Evolutionary conservation across 1,140 invertebrate genomes (phyloP).

Genomic region (Aphaenogaster floridana): DNA sequence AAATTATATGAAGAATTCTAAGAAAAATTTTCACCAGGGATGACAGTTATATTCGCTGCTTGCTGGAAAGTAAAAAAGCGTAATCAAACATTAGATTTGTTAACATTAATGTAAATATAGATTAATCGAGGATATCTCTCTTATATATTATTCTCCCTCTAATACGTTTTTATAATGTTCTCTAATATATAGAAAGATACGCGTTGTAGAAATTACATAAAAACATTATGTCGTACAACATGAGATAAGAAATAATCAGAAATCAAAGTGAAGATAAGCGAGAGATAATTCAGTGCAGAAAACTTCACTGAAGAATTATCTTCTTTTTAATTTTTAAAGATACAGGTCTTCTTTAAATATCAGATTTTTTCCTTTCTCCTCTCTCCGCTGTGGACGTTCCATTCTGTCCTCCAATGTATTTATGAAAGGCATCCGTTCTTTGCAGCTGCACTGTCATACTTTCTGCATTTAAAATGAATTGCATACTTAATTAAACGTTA

Average conservation of each 20-base stretch:
- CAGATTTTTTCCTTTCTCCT: no score
- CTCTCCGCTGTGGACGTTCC: no score
- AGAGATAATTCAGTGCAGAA: background rate
- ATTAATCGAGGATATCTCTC: background rate
- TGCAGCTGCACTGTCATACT: no score
- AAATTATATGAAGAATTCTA: no score
- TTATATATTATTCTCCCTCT: no score
- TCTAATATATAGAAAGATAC: background rate
- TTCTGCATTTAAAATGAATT: no score
- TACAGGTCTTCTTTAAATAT: no score
- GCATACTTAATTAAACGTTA: no score
- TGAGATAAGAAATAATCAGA: constrained; percentile 6
- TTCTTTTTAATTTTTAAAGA: background rate
- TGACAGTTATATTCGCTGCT: no score
- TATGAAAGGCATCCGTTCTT: background rate
- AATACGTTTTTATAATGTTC: no score
- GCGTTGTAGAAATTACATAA: background rate
- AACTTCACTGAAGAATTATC: background rate
- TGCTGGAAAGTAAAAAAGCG: no score
- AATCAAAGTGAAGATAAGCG: background rate
- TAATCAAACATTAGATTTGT: background rate
- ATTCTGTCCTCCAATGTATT: background rate
- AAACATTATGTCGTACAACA: background rate
- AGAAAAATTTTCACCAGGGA: no score
- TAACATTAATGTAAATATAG: background rate